Evolutionary conservation across 2,888 invertebrate genomes (phyloP).

Genomic region (Heterodera filipjevi): DNA sequence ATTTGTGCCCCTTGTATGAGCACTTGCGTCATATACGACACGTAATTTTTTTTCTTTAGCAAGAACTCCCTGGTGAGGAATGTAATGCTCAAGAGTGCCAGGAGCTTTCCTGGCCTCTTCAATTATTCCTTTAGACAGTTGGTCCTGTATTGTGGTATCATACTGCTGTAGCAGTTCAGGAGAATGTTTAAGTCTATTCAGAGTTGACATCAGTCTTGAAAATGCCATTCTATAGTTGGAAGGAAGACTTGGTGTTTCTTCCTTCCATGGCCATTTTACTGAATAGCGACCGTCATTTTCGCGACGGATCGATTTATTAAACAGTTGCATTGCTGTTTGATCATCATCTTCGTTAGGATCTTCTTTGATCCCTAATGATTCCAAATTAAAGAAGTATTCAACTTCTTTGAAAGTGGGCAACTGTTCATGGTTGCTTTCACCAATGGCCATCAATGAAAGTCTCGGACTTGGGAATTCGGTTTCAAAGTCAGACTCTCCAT

Average conservation of each 20-base stretch:
- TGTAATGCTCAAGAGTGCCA: slow-evolving; percentile 25
- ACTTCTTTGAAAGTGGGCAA: background rate
- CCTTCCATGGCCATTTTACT: slow-evolving; percentile 13
- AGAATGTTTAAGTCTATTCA: background rate
- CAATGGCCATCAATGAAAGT: background rate
- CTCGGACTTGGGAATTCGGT: background rate
- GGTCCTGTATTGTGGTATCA: background rate
- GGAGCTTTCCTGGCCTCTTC: background rate
- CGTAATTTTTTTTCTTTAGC: slow-evolving; percentile 49
- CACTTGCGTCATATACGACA: slow-evolving; percentile 50
- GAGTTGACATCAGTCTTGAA: background rate
- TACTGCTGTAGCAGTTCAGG: background rate
- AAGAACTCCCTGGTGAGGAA: slow-evolving; percentile 38
- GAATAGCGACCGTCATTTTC: background rate
- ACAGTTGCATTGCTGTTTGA: background rate
- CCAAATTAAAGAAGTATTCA: slow-evolving; percentile 5
- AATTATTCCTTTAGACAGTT: background rate
- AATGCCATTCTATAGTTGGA: slow-evolving; percentile 10
- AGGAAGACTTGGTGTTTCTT: slow-evolving; percentile 4
- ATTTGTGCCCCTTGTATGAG: slow-evolving; percentile 1
- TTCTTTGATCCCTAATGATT: slow-evolving; percentile 1
- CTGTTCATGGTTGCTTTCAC: background rate
- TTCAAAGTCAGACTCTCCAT: background rate
- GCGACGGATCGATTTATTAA: background rate
- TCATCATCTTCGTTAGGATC: slow-evolving; percentile 5